A percentile compares a stretch with the other conserved stretches of the same genome.
Conservation (phyloP, 1,140 invertebrate genomes). For the Cyclargus thomasi region DNA sequence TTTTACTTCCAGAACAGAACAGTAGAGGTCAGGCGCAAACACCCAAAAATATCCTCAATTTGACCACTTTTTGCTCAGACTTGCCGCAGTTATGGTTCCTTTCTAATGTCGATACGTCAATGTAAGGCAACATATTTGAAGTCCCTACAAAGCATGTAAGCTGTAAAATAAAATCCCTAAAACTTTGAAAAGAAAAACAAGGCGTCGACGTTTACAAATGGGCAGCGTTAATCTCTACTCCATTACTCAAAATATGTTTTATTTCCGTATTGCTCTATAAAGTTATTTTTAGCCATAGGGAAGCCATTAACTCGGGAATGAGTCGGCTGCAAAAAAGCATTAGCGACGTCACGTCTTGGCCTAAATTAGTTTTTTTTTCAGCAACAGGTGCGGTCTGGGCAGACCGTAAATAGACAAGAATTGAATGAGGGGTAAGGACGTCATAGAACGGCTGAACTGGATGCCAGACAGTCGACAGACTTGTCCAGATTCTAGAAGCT, state of each 20-base stretch:
- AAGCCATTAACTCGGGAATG: background rate
- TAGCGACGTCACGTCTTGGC: background rate
- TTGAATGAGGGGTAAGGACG: background rate
- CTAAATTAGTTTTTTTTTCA: conserved; percentile 1
- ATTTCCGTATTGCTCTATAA: conserved; percentile 1
- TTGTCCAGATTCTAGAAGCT: too few species aligned
- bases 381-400: background rate
- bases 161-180: background rate
- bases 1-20: too few species aligned
- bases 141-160: too few species aligned
- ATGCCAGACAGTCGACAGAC: background rate
- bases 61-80: too few species aligned
- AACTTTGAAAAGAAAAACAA: background rate
- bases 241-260: background rate
- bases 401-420: background rate
- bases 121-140: too few species aligned
- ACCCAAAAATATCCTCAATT: too few species aligned
- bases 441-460: background rate
- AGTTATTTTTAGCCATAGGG: background rate
- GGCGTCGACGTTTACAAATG: background rate
- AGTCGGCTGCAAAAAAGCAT: background rate
- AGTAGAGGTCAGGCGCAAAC: too few species aligned
- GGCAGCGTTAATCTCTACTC: background rate
- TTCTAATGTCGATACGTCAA: too few species aligned
- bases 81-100: too few species aligned